A percentile compares a stretch with the other conserved stretches of the same genome.
These are phyloP conservation scores for Nasonovia ribisnigri DNA, from an alignment of 2,888 invertebrate genomes.

Conservation along the genomic window DNA sequence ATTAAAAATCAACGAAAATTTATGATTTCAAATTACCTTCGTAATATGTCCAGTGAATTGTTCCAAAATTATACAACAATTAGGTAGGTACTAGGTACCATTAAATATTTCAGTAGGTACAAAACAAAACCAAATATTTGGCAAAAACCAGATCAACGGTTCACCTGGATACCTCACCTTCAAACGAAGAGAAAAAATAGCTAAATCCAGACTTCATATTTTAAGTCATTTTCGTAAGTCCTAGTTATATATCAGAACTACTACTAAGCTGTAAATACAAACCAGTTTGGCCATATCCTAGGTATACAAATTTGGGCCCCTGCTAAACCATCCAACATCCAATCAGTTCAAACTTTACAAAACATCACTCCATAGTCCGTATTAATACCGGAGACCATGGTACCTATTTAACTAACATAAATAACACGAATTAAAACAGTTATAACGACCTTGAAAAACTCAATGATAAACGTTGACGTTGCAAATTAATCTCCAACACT, in stretches of 20 bases:
- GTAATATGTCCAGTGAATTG: background rate
- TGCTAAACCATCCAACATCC: no score
- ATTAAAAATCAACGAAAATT: background rate
- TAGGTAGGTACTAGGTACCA: no score
- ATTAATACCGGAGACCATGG: no score
- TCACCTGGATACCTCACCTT: background rate
- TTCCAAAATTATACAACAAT: background rate
- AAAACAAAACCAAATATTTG: background rate
- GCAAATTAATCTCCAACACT: background rate
- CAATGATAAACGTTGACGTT: background rate
- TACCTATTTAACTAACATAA: no score
- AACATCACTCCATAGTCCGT: no score
- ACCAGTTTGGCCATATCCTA: no score
- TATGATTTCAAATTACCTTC: background rate
- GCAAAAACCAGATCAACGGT: background rate
- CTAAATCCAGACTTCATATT: background rate
- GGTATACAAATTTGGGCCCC: no score
- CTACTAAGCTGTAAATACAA: no score
- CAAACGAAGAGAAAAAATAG: background rate
- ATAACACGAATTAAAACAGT: no score
- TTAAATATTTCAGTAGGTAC: background rate
- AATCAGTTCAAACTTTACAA: no score
- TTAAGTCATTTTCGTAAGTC: background rate
- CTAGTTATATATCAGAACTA: background rate
- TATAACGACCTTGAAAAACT: no score